phyloP scores from a whole-genome alignment of 2,888 invertebrate species.

The Sminthurides aquaticus region DNA sequence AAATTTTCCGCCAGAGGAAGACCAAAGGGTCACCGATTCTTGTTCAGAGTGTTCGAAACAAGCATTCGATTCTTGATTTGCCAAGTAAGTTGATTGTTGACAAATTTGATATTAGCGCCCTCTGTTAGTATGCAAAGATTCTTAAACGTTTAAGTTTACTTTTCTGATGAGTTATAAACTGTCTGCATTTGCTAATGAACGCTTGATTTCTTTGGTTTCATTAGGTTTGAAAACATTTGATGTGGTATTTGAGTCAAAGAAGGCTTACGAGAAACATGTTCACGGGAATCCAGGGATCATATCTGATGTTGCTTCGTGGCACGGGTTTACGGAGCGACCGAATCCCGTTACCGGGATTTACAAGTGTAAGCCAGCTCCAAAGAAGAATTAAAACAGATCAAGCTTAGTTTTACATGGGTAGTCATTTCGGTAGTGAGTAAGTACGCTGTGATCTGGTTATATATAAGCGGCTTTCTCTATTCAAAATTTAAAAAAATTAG shows the following conservation, averaged over 20 bases:
- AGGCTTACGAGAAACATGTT: neutral
- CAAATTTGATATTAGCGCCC: too few relatives aligned
- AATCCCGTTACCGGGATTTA: neutral
- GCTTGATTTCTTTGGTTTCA: neutral
- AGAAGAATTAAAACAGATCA: too few relatives aligned
- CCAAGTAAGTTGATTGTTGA: neutral
- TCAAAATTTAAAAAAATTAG: too few relatives aligned
- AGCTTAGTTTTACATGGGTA: too few relatives aligned
- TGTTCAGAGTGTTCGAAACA: neutral
- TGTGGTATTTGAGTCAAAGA: neutral
- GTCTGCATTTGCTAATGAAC: too few relatives aligned
- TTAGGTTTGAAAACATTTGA: neutral
- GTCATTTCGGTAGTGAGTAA: too few relatives aligned
- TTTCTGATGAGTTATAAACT: too few relatives aligned
- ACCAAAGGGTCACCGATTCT: neutral
- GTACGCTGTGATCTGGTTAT: too few relatives aligned
- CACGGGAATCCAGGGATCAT: neutral
- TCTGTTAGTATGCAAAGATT: too few relatives aligned
- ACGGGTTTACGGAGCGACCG: neutral
- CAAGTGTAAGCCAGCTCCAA: too few relatives aligned
- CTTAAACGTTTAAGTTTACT: too few relatives aligned
- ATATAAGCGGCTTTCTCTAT: too few relatives aligned
- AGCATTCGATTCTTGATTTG: neutral
- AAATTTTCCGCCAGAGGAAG: neutral
- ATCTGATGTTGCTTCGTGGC: neutral